These are phyloP conservation scores for Oscheius sp. DNA, from an alignment of 1,140 invertebrate genomes.

Conservation along the genomic window DNA sequence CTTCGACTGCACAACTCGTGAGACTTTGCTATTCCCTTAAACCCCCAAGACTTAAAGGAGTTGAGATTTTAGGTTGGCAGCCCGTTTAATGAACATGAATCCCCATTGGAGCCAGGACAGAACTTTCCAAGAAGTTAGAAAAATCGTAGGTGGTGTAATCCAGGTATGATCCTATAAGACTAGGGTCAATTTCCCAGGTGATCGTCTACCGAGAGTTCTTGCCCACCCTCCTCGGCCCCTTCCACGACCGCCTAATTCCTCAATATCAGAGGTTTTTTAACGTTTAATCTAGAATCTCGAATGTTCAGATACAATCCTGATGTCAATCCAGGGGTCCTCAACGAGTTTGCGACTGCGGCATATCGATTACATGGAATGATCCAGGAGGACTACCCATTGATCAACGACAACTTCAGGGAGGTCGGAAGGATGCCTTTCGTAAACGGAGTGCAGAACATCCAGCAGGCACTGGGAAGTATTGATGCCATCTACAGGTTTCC, in stretches of 20 bases:
- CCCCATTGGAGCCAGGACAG: constrained; percentile 30
- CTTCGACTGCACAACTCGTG: constrained; percentile 40
- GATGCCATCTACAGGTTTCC: constrained; percentile 23
- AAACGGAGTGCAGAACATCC: constrained; percentile 29
- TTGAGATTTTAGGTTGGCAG: constrained; percentile 39
- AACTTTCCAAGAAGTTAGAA: constrained; percentile 69
- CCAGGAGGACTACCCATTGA: constrained; percentile 39
- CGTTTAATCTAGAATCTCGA: not conserved
- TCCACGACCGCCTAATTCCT: constrained; percentile 43
- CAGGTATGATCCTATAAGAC: constrained; percentile 66
- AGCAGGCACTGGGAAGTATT: constrained; percentile 9
- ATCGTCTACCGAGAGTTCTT: constrained; percentile 82
- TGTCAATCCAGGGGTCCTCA: constrained; percentile 36
- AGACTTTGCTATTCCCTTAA: not conserved
- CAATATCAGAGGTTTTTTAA: constrained; percentile 39
- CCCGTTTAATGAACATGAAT: constrained; percentile 40
- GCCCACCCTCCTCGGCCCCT: constrained; percentile 71
- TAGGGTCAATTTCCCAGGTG: not conserved
- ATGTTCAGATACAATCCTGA: constrained; percentile 36
- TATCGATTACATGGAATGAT: constrained; percentile 46
- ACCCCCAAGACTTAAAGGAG: too few relatives aligned
- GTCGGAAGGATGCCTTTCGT: constrained; percentile 28
- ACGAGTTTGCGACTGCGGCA: constrained; percentile 39
- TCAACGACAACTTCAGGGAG: constrained; percentile 29
- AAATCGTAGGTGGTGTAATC: constrained; percentile 78